Percentiles rank a stretch among this genome's conserved stretches.
phyloP scores from a whole-genome alignment of 2,113 vertebrate species.

The Platysternon megacephalum region DNA sequence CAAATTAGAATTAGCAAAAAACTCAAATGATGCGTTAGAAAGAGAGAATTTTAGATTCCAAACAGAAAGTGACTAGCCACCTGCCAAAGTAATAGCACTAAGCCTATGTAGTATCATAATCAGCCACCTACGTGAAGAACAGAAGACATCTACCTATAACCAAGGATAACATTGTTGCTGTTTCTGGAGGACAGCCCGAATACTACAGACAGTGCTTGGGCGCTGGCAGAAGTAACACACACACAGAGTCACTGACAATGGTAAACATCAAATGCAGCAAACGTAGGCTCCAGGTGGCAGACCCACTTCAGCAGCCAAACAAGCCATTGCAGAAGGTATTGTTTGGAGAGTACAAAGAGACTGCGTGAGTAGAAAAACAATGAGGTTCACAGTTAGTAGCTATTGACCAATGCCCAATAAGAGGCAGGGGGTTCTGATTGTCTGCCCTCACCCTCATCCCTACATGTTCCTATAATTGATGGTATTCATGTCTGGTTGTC shows the following conservation, averaged over 20 bases:
- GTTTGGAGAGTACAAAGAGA: not conserved
- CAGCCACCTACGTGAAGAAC: not conserved
- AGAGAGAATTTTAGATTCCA: rapidly evolving
- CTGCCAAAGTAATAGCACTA: not conserved
- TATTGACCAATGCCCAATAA: not conserved
- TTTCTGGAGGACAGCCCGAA: not conserved
- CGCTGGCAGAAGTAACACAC: rapidly evolving
- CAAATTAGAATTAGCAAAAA: not conserved
- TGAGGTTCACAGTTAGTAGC: not conserved
- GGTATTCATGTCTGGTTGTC: not conserved
- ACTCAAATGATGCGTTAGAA: not conserved
- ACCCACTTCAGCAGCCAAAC: not conserved
- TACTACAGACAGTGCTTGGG: not conserved
- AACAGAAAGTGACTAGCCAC: not conserved
- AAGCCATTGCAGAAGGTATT: not conserved
- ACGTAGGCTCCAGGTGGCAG: not conserved
- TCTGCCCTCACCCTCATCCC: not conserved
- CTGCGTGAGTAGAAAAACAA: not conserved
- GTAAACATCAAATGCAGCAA: not conserved
- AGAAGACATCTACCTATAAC: not conserved
- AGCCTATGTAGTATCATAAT: not conserved
- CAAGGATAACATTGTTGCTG: not conserved
- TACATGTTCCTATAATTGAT: not conserved
- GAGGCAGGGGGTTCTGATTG: not conserved
- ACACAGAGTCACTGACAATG: not conserved